phyloP scores from a whole-genome alignment of 2,888 invertebrate genomes.

The Acanthopleura granulata region DNA sequence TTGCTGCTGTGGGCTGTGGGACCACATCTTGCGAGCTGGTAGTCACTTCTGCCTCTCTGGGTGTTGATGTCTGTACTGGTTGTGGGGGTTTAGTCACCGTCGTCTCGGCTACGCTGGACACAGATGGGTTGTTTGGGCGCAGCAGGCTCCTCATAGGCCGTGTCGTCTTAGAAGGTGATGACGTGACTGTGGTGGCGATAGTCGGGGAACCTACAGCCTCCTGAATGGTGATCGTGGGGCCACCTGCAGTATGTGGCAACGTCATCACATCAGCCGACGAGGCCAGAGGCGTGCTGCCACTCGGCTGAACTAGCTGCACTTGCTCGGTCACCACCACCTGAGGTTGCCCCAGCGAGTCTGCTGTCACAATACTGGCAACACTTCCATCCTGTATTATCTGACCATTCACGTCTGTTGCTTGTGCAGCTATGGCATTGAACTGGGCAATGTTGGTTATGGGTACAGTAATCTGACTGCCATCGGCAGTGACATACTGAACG shows the following conservation, averaged over 20 bases:
- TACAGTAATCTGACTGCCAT: slow-evolving; percentile 16
- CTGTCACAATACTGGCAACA: neutral
- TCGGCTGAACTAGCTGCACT: neutral
- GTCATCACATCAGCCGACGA: neutral
- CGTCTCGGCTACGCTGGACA: neutral
- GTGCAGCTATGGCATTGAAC: neutral
- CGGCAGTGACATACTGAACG: slow-evolving; percentile 12
- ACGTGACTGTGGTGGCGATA: neutral
- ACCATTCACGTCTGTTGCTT: neutral
- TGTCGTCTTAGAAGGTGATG: neutral
- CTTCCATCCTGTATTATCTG: slow-evolving; percentile 8
- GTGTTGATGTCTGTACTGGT: neutral
- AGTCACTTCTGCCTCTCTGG: neutral
- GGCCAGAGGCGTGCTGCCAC: neutral
- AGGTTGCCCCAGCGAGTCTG: neutral
- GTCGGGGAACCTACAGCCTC: neutral
- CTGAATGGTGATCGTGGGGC: neutral
- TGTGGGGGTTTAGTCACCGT: neutral
- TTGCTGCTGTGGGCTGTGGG: neutral
- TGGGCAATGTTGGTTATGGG: slow-evolving; percentile 9
- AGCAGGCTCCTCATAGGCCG: neutral
- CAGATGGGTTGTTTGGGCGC: neutral
- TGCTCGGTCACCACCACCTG: neutral
- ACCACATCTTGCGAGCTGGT: neutral
- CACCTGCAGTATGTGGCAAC: neutral